Evolutionary conservation across 2,888 invertebrate genomes (phyloP).

Genomic region (Cerastoderma edule): DNA sequence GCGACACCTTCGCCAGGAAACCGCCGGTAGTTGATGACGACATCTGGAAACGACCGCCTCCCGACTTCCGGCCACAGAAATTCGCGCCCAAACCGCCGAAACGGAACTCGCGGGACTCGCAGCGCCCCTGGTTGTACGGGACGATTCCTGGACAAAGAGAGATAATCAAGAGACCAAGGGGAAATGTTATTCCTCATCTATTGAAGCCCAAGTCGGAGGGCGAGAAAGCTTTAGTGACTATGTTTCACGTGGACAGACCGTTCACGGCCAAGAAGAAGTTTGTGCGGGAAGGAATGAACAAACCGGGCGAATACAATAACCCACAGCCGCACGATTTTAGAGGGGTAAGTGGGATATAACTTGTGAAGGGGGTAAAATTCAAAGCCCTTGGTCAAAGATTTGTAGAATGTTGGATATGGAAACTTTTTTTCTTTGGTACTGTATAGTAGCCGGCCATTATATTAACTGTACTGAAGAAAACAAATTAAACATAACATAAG

Average conservation of each 20-base stretch:
- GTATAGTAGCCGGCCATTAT: no score
- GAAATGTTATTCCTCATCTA: constrained; percentile 63
- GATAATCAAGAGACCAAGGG: constrained; percentile 57
- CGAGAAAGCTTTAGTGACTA: constrained; percentile 64
- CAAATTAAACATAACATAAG: no score
- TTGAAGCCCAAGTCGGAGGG: constrained; percentile 49
- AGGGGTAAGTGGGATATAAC: constrained; percentile 80
- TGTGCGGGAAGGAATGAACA: constrained; percentile 74
- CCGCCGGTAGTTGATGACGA: constrained; percentile 66
- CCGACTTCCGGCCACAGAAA: constrained; percentile 79
- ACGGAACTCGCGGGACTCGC: constrained; percentile 79
- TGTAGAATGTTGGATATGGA: no score
- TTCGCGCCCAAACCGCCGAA: constrained; percentile 81
- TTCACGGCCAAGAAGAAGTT: constrained; percentile 79
- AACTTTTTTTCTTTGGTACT: no score
- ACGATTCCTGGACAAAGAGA: constrained; percentile 75
- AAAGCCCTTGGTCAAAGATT: no score
- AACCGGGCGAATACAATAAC: constrained; percentile 68
- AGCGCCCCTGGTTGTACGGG: constrained; percentile 81
- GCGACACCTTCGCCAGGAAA: constrained; percentile 68
- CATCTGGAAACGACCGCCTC: constrained; percentile 81
- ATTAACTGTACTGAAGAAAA: no score
- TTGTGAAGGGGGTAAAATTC: no score
- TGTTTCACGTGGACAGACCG: constrained; percentile 74
- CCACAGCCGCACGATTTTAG: constrained; percentile 80